Percentiles rank a stretch among this genome's conserved stretches.
Evolutionary conservation across 2,113 vertebrate genomes (phyloP).

Genomic region (Tamias sibiricus): DNA sequence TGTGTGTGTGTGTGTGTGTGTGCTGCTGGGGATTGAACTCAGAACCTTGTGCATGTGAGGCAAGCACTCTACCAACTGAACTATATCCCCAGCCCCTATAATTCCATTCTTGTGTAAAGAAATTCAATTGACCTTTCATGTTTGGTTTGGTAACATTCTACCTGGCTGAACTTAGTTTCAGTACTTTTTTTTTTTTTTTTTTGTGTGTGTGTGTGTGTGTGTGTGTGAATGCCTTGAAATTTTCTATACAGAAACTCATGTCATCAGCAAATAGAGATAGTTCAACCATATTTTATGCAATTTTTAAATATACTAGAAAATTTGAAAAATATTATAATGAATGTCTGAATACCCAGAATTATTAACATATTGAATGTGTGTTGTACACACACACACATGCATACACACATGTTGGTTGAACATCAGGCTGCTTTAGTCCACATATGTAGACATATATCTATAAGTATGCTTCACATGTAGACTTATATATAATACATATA

Average conservation of each 20-base stretch:
- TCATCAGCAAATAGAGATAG: neutral
- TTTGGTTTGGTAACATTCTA: neutral
- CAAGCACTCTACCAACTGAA: too few species aligned
- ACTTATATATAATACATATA: neutral
- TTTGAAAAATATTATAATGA: neutral
- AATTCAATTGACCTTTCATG: neutral
- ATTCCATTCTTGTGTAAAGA: neutral
- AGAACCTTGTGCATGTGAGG: too few species aligned
- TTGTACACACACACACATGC: neutral
- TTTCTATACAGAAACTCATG: neutral
- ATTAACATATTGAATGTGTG: neutral
- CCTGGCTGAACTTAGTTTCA: neutral
- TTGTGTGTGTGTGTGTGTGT: neutral
- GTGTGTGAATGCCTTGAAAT: constrained; percentile 5
- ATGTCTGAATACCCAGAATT: neutral
- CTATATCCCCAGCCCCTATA: neutral
- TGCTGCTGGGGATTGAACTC: too few species aligned
- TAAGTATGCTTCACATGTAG: neutral
- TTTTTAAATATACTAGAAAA: neutral
- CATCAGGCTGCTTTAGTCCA: neutral
- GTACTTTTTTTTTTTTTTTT: neutral
- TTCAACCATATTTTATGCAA: neutral
- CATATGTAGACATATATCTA: neutral
- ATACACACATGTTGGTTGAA: neutral
- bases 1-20: too few species aligned